Percentiles rank a stretch among this genome's conserved stretches.
phyloP scores from a whole-genome alignment of 2,797 vertebrate genomes.

The Carapus acus region DNA sequence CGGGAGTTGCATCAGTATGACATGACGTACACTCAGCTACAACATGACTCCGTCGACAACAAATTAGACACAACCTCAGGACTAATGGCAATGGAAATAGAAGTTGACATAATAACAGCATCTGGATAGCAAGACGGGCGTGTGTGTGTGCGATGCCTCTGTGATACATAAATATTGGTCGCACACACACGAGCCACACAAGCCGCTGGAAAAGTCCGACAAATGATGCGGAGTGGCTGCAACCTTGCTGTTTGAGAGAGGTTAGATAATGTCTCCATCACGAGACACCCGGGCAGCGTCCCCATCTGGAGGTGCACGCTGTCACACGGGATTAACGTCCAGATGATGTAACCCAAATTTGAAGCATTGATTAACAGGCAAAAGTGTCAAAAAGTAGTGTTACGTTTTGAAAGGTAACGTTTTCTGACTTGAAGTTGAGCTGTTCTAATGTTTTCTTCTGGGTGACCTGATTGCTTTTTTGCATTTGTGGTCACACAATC shows the following conservation, averaged over 20 bases:
- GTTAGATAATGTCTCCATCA: no score
- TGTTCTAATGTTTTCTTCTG: not conserved
- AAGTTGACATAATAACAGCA: constrained; percentile 40
- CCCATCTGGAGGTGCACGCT: no score
- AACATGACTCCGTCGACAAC: constrained; percentile 25
- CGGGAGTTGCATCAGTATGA: constrained; percentile 56
- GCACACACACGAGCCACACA: no score
- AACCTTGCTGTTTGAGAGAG: no score
- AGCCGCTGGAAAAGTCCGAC: not conserved
- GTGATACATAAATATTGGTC: constrained; percentile 8
- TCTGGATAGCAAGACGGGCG: constrained; percentile 27
- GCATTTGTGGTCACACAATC: not conserved
- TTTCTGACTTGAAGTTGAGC: not conserved
- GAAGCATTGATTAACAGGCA: not conserved
- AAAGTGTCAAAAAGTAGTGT: not conserved
- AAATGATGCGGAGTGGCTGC: not conserved
- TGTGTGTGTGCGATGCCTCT: constrained; percentile 18
- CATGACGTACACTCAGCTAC: constrained; percentile 33
- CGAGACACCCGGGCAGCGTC: not conserved
- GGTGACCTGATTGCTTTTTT: not conserved
- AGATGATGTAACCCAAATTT: constrained; percentile 13
- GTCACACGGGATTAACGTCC: no score
- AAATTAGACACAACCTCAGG: constrained; percentile 39
- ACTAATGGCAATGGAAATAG: constrained; percentile 55
- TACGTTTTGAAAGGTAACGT: not conserved